Percentiles rank a stretch among this genome's conserved stretches.
Evolutionary conservation across 2,888 invertebrate genomes (phyloP).

Genomic region (Chalcosyrphus nemorum): DNA sequence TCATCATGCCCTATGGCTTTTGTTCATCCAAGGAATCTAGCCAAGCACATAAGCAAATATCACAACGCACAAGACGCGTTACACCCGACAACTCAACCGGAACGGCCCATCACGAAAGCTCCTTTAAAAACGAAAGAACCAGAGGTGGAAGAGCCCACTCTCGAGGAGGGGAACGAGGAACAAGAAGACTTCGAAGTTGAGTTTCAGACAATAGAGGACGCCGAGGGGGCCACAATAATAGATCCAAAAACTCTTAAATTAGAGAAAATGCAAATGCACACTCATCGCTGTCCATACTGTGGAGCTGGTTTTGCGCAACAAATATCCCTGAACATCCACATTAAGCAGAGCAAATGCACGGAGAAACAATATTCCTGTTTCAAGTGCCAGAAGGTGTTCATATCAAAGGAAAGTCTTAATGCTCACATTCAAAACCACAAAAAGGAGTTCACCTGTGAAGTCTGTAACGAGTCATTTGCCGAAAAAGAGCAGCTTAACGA

Average conservation of each 20-base stretch:
- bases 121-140: neutral
- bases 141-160: neutral
- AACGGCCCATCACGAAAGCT: constrained; percentile 75
- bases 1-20: constrained; percentile 78
- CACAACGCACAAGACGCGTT: constrained; percentile 60
- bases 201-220: constrained; percentile 80
- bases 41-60: constrained; percentile 81
- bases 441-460: constrained; percentile 76
- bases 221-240: neutral
- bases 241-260: too few species aligned
- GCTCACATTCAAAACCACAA: constrained; percentile 82
- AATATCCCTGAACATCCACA: constrained; percentile 79
- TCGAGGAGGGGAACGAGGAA: neutral
- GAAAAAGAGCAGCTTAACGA: constrained; percentile 82
- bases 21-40: constrained; percentile 82
- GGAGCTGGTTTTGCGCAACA: constrained; percentile 79
- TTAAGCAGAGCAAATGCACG: constrained; percentile 82
- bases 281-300: constrained; percentile 79
- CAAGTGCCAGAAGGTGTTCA: constrained; percentile 83
- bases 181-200: constrained; percentile 21
- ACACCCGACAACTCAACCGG: constrained; percentile 79
- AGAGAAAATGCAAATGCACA: constrained; percentile 2
- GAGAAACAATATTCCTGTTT: constrained; percentile 82
- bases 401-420: constrained; percentile 83
- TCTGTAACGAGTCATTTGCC: constrained; percentile 82